A percentile compares a stretch with the other conserved stretches of the same genome.
Conservation (phyloP, 2,888 invertebrate genomes). For the Cremastobaeus sp. region DNA sequence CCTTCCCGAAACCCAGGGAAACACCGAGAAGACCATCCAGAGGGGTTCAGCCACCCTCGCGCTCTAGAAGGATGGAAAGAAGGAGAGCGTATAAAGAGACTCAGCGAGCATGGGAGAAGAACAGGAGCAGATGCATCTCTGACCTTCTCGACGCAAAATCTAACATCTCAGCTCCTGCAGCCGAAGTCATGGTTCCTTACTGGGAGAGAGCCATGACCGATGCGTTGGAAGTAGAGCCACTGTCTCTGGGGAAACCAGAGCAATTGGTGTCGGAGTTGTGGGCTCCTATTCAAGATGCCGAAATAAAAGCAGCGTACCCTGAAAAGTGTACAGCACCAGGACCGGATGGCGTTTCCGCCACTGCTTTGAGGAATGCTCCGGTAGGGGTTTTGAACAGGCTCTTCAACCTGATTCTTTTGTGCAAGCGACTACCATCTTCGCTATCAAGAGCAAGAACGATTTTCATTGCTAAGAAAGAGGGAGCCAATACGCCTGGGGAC, state of each 20-base stretch:
- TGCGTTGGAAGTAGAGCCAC: neutral
- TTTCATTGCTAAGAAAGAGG: constrained; percentile 20
- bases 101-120: neutral
- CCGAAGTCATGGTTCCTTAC: neutral
- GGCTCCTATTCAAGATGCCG: neutral
- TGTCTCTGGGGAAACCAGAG: neutral
- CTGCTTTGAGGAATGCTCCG: constrained; percentile 38
- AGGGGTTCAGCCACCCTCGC: no score
- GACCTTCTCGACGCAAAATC: neutral
- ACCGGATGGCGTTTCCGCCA: constrained; percentile 54
- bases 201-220: constrained; percentile 5
- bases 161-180: neutral
- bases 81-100: neutral
- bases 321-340: constrained; percentile 35
- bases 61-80: no score
- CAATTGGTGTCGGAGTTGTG: neutral
- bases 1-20: no score
- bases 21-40: neutral
- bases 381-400: constrained; percentile 28
- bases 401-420: constrained; percentile 42
- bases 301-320: neutral
- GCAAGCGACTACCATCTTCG: neutral
- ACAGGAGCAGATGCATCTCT: neutral
- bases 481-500: neutral
- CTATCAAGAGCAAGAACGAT: constrained; percentile 9